phyloP scores from a whole-genome alignment of 2,113 vertebrate species.

The Ceyx cyanopectus region DNA sequence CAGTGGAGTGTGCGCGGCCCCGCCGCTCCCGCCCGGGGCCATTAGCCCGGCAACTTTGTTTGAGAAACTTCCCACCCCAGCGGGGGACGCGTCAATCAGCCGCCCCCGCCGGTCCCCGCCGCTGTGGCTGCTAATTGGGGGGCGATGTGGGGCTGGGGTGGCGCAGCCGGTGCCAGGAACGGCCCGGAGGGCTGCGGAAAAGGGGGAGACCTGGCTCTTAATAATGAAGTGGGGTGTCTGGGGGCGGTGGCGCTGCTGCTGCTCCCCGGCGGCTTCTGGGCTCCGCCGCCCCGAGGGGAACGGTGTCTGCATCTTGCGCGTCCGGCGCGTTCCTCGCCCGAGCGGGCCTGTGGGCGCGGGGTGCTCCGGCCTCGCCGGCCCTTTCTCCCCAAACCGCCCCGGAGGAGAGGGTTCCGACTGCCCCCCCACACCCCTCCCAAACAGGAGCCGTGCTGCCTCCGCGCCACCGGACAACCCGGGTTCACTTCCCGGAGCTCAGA shows the following conservation, averaged over 20 bases:
- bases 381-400: not conserved
- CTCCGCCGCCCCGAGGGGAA: not conserved
- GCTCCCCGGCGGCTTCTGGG: too few relatives aligned
- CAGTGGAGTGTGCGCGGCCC: conserved; percentile 88
- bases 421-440: too few relatives aligned
- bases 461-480: not conserved
- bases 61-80: conserved; percentile 78
- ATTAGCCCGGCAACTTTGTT: conserved; percentile 79
- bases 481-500: not conserved
- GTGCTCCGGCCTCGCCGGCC: not conserved
- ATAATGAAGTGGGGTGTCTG: not conserved
- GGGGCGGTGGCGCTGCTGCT: not conserved
- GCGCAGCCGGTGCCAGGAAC: not conserved
- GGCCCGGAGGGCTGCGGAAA: not conserved
- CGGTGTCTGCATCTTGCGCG: not conserved
- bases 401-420: not conserved
- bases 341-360: too few relatives aligned
- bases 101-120: conserved; percentile 37
- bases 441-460: not conserved
- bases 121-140: conserved; percentile 28
- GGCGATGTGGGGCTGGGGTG: not conserved
- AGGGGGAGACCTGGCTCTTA: not conserved
- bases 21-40: conserved; percentile 79
- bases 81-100: conserved; percentile 82
- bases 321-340: not conserved